Evolutionary conservation across 2,113 vertebrate species (phyloP).

Genomic region (Gymnobelideus leadbeateri): DNA sequence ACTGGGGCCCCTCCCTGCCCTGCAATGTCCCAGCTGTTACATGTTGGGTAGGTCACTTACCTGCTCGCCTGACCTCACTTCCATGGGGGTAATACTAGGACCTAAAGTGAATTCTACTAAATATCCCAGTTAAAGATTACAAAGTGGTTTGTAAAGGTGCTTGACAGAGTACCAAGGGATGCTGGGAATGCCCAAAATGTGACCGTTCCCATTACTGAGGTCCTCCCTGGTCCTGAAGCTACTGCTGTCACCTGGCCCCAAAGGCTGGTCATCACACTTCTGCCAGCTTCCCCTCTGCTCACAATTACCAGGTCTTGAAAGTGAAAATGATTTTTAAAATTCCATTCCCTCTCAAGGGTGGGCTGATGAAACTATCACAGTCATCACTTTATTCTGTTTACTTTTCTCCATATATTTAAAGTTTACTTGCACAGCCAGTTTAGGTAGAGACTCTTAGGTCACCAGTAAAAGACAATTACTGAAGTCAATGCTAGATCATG

Average conservation of each 20-base stretch:
- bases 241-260: too few relatives aligned
- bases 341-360: neutral
- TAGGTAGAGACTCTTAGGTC: neutral
- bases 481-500: neutral
- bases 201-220: neutral
- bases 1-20: neutral
- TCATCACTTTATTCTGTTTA: too few relatives aligned
- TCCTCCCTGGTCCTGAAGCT: too few relatives aligned
- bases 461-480: neutral
- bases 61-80: neutral
- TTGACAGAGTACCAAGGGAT: neutral
- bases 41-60: neutral
- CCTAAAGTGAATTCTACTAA: neutral
- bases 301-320: neutral
- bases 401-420: neutral
- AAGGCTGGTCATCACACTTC: neutral
- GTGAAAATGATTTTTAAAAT: slow-evolving; percentile 17
- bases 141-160: neutral
- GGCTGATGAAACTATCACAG: neutral
- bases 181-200: neutral
- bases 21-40: neutral
- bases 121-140: neutral
- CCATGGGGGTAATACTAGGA: too few relatives aligned
- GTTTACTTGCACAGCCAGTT: too few relatives aligned
- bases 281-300: slow-evolving; percentile 23